A percentile compares a stretch with the other conserved stretches of the same genome.
These are phyloP conservation scores for Stramonita haemastoma DNA, from an alignment of 2,888 invertebrate species.

Conservation along the genomic window DNA sequence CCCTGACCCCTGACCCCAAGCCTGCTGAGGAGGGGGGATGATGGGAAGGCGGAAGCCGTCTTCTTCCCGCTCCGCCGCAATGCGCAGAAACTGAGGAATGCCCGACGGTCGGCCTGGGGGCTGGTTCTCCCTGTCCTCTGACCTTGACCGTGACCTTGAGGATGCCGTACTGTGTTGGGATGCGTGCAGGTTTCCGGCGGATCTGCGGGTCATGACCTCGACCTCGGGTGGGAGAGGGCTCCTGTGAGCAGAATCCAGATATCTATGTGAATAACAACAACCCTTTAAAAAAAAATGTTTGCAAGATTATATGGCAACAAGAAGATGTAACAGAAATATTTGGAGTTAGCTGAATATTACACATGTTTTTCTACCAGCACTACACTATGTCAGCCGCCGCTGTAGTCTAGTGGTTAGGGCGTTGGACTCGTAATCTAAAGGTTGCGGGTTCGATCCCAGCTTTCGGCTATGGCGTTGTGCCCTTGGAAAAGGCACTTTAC, in stretches of 20 bases:
- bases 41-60: slow-evolving; percentile 48
- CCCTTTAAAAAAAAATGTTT: no score
- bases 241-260: neutral
- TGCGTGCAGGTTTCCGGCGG: slow-evolving; percentile 21
- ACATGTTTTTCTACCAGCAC: no score
- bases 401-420: no score
- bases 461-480: no score
- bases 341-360: no score
- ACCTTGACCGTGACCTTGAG: neutral
- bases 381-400: no score
- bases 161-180: neutral
- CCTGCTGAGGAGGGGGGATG: slow-evolving; percentile 57
- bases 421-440: no score
- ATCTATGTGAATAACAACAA: no score
- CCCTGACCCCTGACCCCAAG: slow-evolving; percentile 47
- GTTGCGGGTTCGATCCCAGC: no score
- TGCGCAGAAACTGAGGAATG: slow-evolving; percentile 58
- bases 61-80: slow-evolving; percentile 62
- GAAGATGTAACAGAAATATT: no score
- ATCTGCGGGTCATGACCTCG: slow-evolving; percentile 38
- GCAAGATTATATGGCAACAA: no score
- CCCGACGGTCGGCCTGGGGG: slow-evolving; percentile 34
- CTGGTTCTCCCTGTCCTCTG: slow-evolving; percentile 19
- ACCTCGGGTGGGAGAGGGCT: neutral
- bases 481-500: no score